Conservation (phyloP, 2,113 vertebrate genomes). For the Typhlomys cinereus region DNA sequence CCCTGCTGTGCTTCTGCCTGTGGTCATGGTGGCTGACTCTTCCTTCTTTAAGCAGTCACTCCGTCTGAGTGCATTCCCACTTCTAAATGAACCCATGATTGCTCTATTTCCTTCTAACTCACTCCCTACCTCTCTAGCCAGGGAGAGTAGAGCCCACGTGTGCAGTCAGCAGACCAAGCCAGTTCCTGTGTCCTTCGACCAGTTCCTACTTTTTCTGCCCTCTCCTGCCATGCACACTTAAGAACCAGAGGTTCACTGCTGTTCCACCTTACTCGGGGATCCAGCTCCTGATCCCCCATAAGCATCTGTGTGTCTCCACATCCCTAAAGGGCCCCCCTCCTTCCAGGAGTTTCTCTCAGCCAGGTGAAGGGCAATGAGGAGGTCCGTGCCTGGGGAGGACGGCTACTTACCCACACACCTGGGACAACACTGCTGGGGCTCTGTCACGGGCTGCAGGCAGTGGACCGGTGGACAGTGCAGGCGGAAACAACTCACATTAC, state of each 20-base stretch:
- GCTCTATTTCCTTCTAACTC: no score
- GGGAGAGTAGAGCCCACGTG: not conserved
- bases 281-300: not conserved
- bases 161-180: not conserved
- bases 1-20: no score
- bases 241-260: not conserved
- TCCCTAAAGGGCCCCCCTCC: not conserved
- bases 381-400: not conserved
- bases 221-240: not conserved
- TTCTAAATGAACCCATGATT: no score
- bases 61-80: no score
- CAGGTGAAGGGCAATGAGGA: not conserved
- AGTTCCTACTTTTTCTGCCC: not conserved
- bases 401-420: conserved; percentile 90
- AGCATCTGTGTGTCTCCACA: not conserved
- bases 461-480: conserved; percentile 92
- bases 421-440: conserved; percentile 94
- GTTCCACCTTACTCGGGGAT: not conserved
- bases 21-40: no score
- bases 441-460: conserved; percentile 89
- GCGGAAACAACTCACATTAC: conserved; percentile 92
- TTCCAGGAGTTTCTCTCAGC: not conserved
- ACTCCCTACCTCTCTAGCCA: not conserved
- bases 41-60: no score
- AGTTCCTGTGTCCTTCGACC: no score